Evolutionary conservation across 2,797 vertebrate genomes (phyloP).

Genomic region (Muraenolepis orangiensis): DNA sequence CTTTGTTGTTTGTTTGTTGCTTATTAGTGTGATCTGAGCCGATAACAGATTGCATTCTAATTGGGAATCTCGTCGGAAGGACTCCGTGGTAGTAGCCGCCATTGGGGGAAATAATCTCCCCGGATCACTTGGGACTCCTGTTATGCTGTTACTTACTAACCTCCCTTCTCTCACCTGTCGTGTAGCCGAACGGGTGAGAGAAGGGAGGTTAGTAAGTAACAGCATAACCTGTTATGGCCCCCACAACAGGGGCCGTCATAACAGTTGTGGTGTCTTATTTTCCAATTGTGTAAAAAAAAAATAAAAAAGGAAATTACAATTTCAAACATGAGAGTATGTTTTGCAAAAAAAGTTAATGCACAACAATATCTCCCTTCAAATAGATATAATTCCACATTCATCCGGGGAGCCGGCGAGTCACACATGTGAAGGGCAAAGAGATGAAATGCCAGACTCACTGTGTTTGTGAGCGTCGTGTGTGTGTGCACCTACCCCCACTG

Average conservation of each 20-base stretch:
- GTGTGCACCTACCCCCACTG: too few species aligned
- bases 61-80: slow-evolving; percentile 73
- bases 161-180: too few species aligned
- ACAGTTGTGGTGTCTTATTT: neutral
- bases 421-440: slow-evolving; percentile 5
- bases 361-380: neutral
- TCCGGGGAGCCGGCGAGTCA: neutral
- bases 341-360: neutral
- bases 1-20: slow-evolving; percentile 73
- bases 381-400: neutral
- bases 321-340: neutral
- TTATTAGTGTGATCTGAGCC: slow-evolving; percentile 74
- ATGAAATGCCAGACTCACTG: slow-evolving; percentile 5
- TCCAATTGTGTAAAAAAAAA: too few species aligned
- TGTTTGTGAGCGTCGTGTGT: slow-evolving; percentile 17
- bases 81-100: slow-evolving; percentile 45
- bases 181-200: slow-evolving; percentile 16
- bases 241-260: neutral
- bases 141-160: too few species aligned
- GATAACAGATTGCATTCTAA: slow-evolving; percentile 77
- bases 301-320: neutral
- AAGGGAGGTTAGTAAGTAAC: slow-evolving; percentile 21
- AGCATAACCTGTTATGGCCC: too few species aligned
- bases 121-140: neutral
- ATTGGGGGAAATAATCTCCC: neutral